Evolutionary conservation across 2,888 invertebrate species (phyloP).

Genomic region (Notocelia uddmanniana): DNA sequence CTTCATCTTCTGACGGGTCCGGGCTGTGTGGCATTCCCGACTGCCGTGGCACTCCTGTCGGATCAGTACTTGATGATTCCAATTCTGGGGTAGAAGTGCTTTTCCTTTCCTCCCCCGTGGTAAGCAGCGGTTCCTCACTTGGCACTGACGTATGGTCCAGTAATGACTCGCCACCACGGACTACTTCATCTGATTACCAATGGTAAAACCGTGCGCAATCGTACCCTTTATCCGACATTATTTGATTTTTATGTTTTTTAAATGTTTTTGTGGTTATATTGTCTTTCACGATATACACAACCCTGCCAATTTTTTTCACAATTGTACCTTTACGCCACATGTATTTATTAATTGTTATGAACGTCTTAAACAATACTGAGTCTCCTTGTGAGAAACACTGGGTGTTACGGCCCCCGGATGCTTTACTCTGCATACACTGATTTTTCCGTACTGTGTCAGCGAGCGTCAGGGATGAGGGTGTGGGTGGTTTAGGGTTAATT

Average conservation of each 20-base stretch:
- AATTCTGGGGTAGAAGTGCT: too few species aligned
- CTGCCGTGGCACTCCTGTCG: too few species aligned
- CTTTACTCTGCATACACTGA: slow-evolving; percentile 8
- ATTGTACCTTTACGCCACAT: slow-evolving; percentile 1
- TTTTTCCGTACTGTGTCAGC: background rate
- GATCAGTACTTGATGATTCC: too few species aligned
- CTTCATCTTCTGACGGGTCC: too few species aligned
- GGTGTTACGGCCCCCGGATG: background rate
- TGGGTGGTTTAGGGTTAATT: background rate
- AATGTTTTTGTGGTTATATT: background rate
- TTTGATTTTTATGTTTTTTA: slow-evolving; percentile 24
- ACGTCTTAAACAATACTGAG: slow-evolving; percentile 1
- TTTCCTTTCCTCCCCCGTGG: too few species aligned
- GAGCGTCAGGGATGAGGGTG: slow-evolving; percentile 2
- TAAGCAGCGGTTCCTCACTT: too few species aligned
- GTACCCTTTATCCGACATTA: slow-evolving; percentile 3
- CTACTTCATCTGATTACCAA: background rate
- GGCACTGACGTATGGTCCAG: too few species aligned
- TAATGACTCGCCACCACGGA: too few species aligned
- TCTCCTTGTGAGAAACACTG: background rate
- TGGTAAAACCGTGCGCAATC: background rate
- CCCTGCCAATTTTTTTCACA: slow-evolving; percentile 6
- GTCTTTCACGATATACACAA: slow-evolving; percentile 9
- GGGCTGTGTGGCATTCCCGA: too few species aligned
- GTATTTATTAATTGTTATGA: background rate